Evolutionary conservation across 1,140 invertebrate species (phyloP), one percentile per base, ranked within the genome.

Genomic region (Drosophila sp.): DNA sequence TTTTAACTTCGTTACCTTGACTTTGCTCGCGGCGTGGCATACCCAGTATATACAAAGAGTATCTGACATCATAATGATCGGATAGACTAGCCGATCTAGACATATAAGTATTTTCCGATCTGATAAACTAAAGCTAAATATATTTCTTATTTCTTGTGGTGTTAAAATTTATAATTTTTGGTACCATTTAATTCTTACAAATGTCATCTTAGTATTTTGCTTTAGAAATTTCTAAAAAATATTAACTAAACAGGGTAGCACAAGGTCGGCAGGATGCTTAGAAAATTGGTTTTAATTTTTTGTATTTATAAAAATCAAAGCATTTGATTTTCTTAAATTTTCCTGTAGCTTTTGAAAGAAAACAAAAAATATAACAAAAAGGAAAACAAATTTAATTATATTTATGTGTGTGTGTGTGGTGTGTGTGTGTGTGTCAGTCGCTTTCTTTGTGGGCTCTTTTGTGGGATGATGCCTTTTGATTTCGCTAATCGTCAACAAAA

Each of bases 401-500:
- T 44, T 17, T 68, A 23, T 57, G 54, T 41, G 25, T 50, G 55
- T 60, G 61, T 41, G 60, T 72, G 60, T 57, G 33, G 60, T 66
- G 55, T 71, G 44, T 40, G 8, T 41, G 40, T 38, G 41, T 62
- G 61, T 78, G 76, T 76, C 64, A 58, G 71, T 81, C 73, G 71
- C 57, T 68, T 71, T 81, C 72, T 76, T 83, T 83, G 68, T 76
- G 72, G 72, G 65, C 66, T 70, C 77, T 69, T 79, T 83, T 79
- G 68, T 76, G 73, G 65, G 72, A 66, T 70, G 72, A 65, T 76
- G 76, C 79, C 76, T 79, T 82, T 87, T 87, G 79, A 87, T 87
- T 86, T 87, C 71, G 84, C 70, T 87, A 87, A 87, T 87, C 84
- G 76, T 68, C 79, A 74, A 79, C 76, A 87, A 87, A 78, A 87